Base-by-base conservation (phyloP, 2,113 vertebrate genomes). In the Eonycteris spelaea region DNA sequence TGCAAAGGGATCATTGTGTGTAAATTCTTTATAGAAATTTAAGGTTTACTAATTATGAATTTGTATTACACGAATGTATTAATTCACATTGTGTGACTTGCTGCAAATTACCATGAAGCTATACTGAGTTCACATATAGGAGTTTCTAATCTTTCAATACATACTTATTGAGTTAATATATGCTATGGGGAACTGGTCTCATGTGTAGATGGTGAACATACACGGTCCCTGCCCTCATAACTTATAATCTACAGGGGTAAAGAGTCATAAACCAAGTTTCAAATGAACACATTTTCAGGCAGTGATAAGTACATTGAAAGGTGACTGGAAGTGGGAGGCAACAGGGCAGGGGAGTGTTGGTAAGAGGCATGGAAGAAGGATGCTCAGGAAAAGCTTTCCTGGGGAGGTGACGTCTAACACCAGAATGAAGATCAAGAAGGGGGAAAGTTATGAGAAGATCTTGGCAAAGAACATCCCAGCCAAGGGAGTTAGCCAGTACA, bases 51-150 rank as follows among this genome's bases (percentile, higher is more conserved):
- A 90, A 77, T 68, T 90, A 74, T 61, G 53, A 80, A 87, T 94
- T 40, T 83, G 16, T 5, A 65, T 73, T 75, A 94, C 8, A 22
- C 10, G 0, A 14, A 67, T 24, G 19, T 51, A 28, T 80, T 90
- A 63, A 94, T 78, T 90, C 67, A 94, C 33, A 88, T 77, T 79
- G 84, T 94, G 45, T 83, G 68, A 57, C 28, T 78, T 93, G 92
- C 18, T 79, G 26, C 24, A 96, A 94, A 40, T 91, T 77, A 94
- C 5, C 16, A 53, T 28, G 19, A 91, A 86, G 71, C 86, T 67
- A 79, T 30, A 12, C 18, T 65, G 15, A 94, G 48, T 51, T 94
- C 43, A 45, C 48, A 55, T 33, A 13, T 2, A 83, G 61, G 59
- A 71, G 22, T 86, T 92, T 70, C 55, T 57, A 84, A 93, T 91